Base-by-base conservation (phyloP, 2,113 vertebrate genomes). In the Ophiodon elongatus region DNA sequence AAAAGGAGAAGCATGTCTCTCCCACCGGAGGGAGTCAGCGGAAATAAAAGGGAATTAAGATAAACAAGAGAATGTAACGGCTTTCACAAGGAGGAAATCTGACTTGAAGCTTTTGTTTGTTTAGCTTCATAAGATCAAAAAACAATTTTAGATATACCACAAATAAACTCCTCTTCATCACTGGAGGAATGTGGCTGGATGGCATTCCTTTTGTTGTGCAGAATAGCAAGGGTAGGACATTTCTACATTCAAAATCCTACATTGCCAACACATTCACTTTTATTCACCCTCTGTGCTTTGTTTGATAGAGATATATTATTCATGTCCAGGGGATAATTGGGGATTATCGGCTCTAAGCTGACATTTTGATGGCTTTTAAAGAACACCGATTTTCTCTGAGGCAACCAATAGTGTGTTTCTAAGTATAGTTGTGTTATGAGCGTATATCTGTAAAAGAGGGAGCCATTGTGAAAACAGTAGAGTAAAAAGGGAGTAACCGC, bases 331-430 rank as follows among this genome's bases (percentile, higher is more conserved):
- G 82, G 69, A 86, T 87, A 75, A 90, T 84, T 80, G 69, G 17
- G 79, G 79, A 85, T 93, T 89, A 89, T 72, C 37, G 77, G 78
- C 68, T 85, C 78, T 85, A 68, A 76, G 23, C 2, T 80, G 74
- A 60, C 68, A 86, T 90, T 89, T 82, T 89, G 71, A 87, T 79
- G 88, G 31, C 73, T 86, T 85, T 89, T 73, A 75, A 77, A 82
- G 64, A 74, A 74, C 57, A n/a, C 39, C 23, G 47, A 84, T 73
- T 75, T 84, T 21, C 73, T 67, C 29, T 39, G 45, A 81, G 69
- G 87, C 41, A 84, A 64, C 33, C 41, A 85, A 69, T 45, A 21
- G 29, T 65, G 47, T 4, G n/a, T 79, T 76, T 85, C 62, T 45
- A 75, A 85, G 65, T 77, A 73, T 56, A 59, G 39, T n/a, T 82